Conservation (phyloP, 2,797 vertebrate species). For the Ptychobarbus kaznakovi region DNA sequence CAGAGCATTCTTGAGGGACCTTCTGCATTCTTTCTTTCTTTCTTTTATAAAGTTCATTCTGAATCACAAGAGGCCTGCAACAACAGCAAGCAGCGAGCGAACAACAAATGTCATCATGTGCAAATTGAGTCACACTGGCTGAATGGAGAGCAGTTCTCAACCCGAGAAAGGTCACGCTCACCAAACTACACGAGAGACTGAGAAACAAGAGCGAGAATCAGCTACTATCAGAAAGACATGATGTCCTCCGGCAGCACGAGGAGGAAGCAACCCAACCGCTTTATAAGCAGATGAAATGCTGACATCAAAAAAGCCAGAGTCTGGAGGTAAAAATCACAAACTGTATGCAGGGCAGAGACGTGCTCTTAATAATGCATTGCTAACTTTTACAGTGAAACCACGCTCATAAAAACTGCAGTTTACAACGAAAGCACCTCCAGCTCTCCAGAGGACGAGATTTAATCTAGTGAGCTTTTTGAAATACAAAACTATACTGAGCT, state of each 20-base stretch:
- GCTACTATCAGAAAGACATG: slow-evolving; percentile 21
- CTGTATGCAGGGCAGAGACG: slow-evolving; percentile 1
- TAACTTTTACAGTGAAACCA: slow-evolving; percentile 41
- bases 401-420: slow-evolving; percentile 44
- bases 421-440: slow-evolving; percentile 9
- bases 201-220: slow-evolving; percentile 28
- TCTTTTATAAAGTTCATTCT: slow-evolving; percentile 12
- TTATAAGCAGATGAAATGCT: slow-evolving; percentile 45
- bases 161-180: slow-evolving; percentile 59
- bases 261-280: slow-evolving; percentile 19
- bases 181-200: slow-evolving; percentile 40
- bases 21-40: slow-evolving; percentile 15
- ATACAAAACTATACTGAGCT: slow-evolving; percentile 13
- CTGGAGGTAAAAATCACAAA: slow-evolving; percentile 28
- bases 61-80: slow-evolving; percentile 46
- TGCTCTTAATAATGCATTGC: slow-evolving; percentile 51
- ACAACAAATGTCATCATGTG: slow-evolving; percentile 63
- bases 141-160: slow-evolving; percentile 37
- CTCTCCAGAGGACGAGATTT: slow-evolving; percentile 3
- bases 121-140: slow-evolving; percentile 58
- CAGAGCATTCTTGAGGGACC: background rate
- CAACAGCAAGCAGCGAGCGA: slow-evolving; percentile 42
- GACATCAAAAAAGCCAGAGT: slow-evolving; percentile 48
- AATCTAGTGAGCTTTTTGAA: background rate
- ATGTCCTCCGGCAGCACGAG: slow-evolving; percentile 17